phyloP scores from a whole-genome alignment of 2,113 vertebrate species.

The Picathartes gymnocephalus region DNA sequence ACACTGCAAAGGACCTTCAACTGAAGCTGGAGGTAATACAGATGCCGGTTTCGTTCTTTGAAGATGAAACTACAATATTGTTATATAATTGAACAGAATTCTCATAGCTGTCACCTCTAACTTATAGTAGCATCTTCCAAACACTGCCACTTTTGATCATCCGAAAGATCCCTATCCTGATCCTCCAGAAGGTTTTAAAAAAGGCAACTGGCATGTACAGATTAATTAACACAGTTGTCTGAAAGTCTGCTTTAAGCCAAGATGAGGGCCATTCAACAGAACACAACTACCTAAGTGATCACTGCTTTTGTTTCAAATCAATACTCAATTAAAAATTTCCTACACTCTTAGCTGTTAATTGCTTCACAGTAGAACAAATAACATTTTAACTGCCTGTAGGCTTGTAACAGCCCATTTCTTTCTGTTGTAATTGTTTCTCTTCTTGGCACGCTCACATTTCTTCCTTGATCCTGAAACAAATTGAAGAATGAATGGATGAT shows the following conservation, averaged over 20 bases:
- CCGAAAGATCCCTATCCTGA: not conserved
- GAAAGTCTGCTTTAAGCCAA: not conserved
- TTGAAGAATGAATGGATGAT: not conserved
- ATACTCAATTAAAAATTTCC: conserved; percentile 71
- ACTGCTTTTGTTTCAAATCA: conserved; percentile 62
- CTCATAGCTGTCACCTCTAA: not conserved
- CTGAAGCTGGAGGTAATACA: not conserved
- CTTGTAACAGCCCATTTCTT: not conserved
- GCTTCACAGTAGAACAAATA: conserved; percentile 43
- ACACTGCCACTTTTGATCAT: not conserved
- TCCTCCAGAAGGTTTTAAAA: not conserved
- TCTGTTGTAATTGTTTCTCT: not conserved
- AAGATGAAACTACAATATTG: not conserved
- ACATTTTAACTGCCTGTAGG: conserved; percentile 38
- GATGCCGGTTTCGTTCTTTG: not conserved
- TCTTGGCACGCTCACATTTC: not conserved
- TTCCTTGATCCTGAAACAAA: not conserved
- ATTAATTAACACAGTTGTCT: not conserved
- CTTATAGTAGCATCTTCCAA: not conserved
- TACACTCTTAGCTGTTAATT: conserved; percentile 53
- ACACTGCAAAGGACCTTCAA: not conserved
- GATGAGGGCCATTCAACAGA: conserved; percentile 37
- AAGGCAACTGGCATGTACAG: not conserved
- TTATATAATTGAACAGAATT: not conserved
- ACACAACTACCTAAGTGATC: conserved; percentile 6